Base-by-base conservation (phyloP, 2,113 vertebrate species). In the Boleophthalmus pectinirostris region DNA sequence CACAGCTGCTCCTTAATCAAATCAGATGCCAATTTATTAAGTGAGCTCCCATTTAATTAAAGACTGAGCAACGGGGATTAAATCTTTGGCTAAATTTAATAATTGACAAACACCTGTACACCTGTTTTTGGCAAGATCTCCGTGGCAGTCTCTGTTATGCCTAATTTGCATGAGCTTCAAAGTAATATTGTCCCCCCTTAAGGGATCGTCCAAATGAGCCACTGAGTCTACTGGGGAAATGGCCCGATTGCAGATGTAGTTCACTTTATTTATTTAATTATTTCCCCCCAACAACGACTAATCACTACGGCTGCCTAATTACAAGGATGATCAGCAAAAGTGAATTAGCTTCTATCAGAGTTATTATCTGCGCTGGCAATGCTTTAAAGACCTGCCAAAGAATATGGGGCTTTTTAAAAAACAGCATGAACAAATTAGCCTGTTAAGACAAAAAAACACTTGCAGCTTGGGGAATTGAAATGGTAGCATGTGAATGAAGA, bases 81-180 rank as follows among this genome's bases (percentile, higher is more conserved):
- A 91, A 88, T 91, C 83, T 88, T 87, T 79, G 85, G 75, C 82
- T 74, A 82, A 87, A 91, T 88, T 61, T 88, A 89, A 91, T 90
- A 89, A 91, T 86, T 85, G 77, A 87, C 85, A 87, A 88, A 92
- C 91, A 93, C 89, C 91, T 93, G 90, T 88, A 88, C 87, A 85
- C 82, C 81, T 79, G 69, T 70, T 82, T 85, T 79, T 90, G 91
- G 89, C 87, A 91, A 82, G 49, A 72, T 66, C 60, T 60, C 60
- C 47, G 66, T 70, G 11, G 75, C 65, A 61, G 71, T 64, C 6
- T 65, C 66, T 51, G 56, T 84, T 88, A 89, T 88, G 54, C 81
- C 72, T 80, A 66, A 90, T 89, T 89, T 84, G 77, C 85, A 86
- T 68, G 66, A 69, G 69, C 73, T 78, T 86, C 64, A 70, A 72